These are phyloP conservation scores for Tetramorium bicarinatum DNA, from an alignment of 2,888 invertebrate genomes.

Conservation along the genomic window DNA sequence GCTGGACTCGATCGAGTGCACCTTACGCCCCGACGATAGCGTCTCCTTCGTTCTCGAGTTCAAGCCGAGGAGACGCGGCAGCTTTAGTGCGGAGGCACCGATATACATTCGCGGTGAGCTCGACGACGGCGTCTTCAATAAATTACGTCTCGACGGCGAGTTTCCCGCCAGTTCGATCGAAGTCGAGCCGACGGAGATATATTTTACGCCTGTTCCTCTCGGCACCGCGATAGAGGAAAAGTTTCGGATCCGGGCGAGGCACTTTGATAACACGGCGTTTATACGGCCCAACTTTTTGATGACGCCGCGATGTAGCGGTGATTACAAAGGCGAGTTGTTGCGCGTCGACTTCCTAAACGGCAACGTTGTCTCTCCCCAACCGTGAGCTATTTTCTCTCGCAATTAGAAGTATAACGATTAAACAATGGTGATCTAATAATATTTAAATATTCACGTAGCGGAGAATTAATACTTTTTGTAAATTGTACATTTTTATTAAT, in stretches of 20 bases:
- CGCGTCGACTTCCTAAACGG: conserved; percentile 68
- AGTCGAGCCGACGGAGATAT: conserved; percentile 76
- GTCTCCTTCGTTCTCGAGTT: conserved; percentile 78
- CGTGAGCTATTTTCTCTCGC: conserved; percentile 57
- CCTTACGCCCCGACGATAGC: conserved; percentile 75
- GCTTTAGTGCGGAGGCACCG: conserved; percentile 79
- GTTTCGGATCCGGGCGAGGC: conserved; percentile 68
- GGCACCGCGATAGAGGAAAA: conserved; percentile 70
- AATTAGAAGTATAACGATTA: background rate
- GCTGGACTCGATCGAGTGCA: conserved; percentile 71
- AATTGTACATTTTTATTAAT: background rate
- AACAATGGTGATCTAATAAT: background rate
- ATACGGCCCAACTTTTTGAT: conserved; percentile 64
- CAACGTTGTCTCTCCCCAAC: conserved; percentile 36
- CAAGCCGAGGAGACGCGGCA: conserved; percentile 75
- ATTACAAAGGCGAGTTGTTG: conserved; percentile 64
- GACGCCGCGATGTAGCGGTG: conserved; percentile 63
- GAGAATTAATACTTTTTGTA: background rate
- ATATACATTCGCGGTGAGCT: conserved; percentile 82
- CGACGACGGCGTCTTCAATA: conserved; percentile 81
- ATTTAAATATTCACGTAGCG: background rate
- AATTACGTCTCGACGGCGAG: conserved; percentile 80
- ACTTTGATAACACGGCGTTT: conserved; percentile 63
- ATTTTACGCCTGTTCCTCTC: conserved; percentile 82
- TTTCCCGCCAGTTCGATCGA: conserved; percentile 79